Percentiles rank a stretch among this genome's conserved stretches.
Conservation (phyloP, 64 coral and sea anemone species). For the Exaiptasia diaphana region DNA sequence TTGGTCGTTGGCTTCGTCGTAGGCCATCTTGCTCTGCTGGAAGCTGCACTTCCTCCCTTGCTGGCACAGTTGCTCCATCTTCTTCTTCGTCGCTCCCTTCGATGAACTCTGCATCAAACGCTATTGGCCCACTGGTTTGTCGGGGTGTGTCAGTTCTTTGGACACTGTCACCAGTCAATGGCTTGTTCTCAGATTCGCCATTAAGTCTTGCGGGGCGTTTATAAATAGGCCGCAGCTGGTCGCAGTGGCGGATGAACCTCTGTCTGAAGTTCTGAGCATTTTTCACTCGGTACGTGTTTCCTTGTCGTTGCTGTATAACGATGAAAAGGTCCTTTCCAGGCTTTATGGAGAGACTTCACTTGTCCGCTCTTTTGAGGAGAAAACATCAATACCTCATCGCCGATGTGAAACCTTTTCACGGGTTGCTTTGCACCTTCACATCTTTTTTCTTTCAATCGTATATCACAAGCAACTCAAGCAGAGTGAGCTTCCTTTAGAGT, state of each 20-base stretch:
- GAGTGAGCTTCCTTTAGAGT: constrained; percentile 11
- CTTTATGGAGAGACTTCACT: constrained; percentile 17
- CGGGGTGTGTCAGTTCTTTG: not conserved
- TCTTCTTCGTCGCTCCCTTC: constrained; percentile 1
- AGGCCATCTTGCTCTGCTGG: not conserved
- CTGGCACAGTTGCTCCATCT: not conserved
- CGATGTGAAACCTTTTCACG: not conserved
- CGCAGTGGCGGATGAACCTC: not conserved
- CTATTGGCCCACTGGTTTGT: not conserved
- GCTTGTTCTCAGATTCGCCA: not conserved
- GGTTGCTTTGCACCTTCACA: not conserved
- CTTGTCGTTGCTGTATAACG: constrained; percentile 2
- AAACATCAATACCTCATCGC: constrained; percentile 12
- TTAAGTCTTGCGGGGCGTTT: not conserved
- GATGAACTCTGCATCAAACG: constrained; percentile 5
- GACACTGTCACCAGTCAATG: not conserved
- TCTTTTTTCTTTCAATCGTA: not conserved
- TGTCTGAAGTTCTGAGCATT: constrained; percentile 20
- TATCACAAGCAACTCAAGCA: not conserved
- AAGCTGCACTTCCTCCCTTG: not conserved
- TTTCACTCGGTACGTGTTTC: constrained; percentile 47
- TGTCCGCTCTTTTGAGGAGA: constrained; percentile 27
- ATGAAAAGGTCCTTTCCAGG: constrained; percentile 43
- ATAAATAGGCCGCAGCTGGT: constrained; percentile 1
- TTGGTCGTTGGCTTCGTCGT: constrained; percentile 16